Evolutionary conservation across 2,113 vertebrate species (phyloP), one percentile per base, ranked within the genome.

Genomic region (Cyphotilapia sp.): DNA sequence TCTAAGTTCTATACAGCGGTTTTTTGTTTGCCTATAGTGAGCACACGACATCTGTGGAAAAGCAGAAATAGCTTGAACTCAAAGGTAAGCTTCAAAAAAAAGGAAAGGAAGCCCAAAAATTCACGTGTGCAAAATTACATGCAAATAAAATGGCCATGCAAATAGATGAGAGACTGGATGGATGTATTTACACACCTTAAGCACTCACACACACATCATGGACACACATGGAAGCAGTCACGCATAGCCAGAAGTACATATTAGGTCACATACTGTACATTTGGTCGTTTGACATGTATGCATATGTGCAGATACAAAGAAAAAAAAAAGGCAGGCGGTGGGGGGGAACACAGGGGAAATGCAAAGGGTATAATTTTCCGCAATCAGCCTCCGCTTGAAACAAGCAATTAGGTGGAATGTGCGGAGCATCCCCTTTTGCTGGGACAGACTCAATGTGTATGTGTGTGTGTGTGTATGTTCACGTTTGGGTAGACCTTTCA

Each of bases 371-470:
- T 98, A 98, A 99, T 99, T 98, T 98, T 97, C 97, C 96, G 97
- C 97, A 98, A 98, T 99, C 97, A 98, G 95, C 95, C 96, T 96
- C 95, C 92, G 96, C 96, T 97, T 98, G 97, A 97, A 97, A 97
- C 97, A 97, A 93, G 97, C 97, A 98, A 99, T 98, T 99, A 99
- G 96, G 96, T 96, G 94, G 96, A 97, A 96, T 97, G 97, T 97
- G 94, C 90, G 94, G 94, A 94, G 96, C 96, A 96, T 95, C 96
- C 93, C 94, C 96, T 96, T 54, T 96, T 96, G 80, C 71, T 87
- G 85, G 88, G 88, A 90, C 81, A 86, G 78, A 91, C 49, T 82
- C 69, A 11, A 9, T 76, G 63, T 87, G 47, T 38, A 42, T 80
- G 49, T 85, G 81, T 84, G 80, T 40, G 84, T 94, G 97, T 95